Conservation (phyloP, 2,797 vertebrate genomes). For the Balearica regulorum region DNA sequence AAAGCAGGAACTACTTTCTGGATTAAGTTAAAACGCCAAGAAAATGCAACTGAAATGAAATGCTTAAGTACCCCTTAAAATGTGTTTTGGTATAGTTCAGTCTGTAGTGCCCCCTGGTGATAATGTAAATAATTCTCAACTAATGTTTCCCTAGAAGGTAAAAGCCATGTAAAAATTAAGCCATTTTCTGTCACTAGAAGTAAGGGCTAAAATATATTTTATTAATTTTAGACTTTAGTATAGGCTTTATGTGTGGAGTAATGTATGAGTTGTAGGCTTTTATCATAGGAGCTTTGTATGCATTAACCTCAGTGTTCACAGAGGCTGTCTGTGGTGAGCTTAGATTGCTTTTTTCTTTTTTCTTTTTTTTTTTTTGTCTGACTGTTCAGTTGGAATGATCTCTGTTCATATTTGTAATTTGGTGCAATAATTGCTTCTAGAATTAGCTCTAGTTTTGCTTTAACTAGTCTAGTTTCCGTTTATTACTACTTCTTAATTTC, state of each 20-base stretch:
- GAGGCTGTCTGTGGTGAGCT: neutral
- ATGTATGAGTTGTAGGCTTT: neutral
- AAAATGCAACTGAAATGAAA: neutral
- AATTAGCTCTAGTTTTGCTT: neutral
- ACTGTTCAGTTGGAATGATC: neutral
- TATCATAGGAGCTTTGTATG: neutral
- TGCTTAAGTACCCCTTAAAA: neutral
- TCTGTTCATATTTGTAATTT: neutral
- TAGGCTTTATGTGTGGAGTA: neutral
- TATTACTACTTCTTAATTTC: neutral
- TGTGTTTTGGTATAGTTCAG: neutral
- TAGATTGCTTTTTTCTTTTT: neutral
- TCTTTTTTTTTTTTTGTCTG: neutral
- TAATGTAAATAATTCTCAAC: neutral
- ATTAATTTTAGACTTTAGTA: neutral
- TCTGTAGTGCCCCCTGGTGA: slow-evolving; percentile 35
- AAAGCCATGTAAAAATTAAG: neutral
- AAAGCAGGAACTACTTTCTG: neutral
- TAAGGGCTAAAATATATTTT: neutral
- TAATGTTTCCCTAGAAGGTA: neutral
- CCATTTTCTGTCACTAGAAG: neutral
- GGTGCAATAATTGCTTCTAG: neutral
- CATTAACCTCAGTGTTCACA: neutral
- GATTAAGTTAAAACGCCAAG: neutral
- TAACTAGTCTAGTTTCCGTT: neutral